Evolutionary conservation across 2,797 vertebrate species (phyloP).

Genomic region (Pangasius djambal): DNA sequence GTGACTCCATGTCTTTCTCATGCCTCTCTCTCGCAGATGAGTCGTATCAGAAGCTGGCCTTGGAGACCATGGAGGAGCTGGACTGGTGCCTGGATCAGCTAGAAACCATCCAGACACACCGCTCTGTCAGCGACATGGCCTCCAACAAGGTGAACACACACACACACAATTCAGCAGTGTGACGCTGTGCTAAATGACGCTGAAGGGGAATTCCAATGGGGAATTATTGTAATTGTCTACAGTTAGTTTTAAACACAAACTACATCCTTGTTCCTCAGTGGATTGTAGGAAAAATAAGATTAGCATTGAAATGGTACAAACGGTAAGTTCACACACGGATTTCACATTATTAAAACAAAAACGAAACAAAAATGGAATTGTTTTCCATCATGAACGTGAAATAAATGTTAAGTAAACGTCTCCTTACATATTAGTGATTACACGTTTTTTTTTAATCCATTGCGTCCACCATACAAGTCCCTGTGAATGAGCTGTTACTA

Average conservation of each 20-base stretch:
- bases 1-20: slow-evolving; percentile 86
- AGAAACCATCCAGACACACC: slow-evolving; percentile 97
- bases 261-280: neutral
- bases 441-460: neutral
- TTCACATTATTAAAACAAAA: too few species aligned
- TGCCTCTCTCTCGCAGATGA: slow-evolving; percentile 94
- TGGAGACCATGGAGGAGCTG: slow-evolving; percentile 96
- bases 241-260: neutral
- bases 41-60: slow-evolving; percentile 94
- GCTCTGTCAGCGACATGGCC: slow-evolving; percentile 98
- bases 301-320: neutral
- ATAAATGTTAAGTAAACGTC: neutral
- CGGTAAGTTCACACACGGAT: neutral
- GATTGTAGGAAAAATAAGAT: neutral
- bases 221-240: neutral
- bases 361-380: neutral
- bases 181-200: too few species aligned
- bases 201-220: neutral
- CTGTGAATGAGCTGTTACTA: neutral
- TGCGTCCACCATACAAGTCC: neutral
- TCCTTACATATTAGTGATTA: neutral
- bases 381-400: neutral
- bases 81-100: slow-evolving; percentile 99
- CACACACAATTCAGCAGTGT: slow-evolving; percentile 42
- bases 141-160: slow-evolving; percentile 90